Percentiles rank a stretch among this genome's conserved stretches.
phyloP scores from a whole-genome alignment of 2,888 invertebrate genomes.

The Drosophila recens region DNA sequence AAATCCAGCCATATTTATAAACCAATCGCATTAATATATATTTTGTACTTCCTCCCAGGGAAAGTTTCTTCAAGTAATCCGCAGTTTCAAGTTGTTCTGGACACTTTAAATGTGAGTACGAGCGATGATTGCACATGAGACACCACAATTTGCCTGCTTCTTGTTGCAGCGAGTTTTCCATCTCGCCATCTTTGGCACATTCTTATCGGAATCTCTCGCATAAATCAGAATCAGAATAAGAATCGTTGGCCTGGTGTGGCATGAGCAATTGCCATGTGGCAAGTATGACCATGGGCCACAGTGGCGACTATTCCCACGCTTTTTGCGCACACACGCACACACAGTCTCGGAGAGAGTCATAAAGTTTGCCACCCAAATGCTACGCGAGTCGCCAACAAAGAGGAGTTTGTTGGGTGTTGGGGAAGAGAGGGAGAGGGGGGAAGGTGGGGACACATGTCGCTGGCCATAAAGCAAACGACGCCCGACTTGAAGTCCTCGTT shows the following conservation, averaged over 20 bases:
- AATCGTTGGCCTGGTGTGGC: slow-evolving; percentile 38
- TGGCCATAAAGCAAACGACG: slow-evolving; percentile 66
- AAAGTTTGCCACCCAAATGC: slow-evolving; percentile 64
- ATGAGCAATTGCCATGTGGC: slow-evolving; percentile 45
- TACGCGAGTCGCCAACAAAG: slow-evolving; percentile 40
- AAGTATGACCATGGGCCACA: slow-evolving; percentile 44
- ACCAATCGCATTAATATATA: not conserved
- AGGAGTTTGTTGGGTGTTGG: not conserved
- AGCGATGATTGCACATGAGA: slow-evolving; percentile 8
- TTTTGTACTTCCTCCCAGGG: not conserved
- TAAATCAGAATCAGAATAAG: slow-evolving; percentile 69
- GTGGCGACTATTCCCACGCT: slow-evolving; percentile 69
- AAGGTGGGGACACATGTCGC: slow-evolving; percentile 29
- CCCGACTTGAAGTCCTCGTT: slow-evolving; percentile 57
- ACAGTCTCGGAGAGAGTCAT: slow-evolving; percentile 26
- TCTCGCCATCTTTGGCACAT: slow-evolving; percentile 45
- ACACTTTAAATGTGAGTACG: not conserved
- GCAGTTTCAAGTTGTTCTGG: not conserved
- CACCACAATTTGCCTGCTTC: slow-evolving; percentile 9
- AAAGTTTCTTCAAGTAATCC: not conserved
- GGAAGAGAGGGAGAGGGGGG: not conserved
- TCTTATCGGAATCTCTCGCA: slow-evolving; percentile 68
- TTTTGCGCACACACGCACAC: slow-evolving; percentile 36
- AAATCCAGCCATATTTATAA: not conserved
- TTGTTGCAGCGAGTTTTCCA: slow-evolving; percentile 11